phyloP scores from a whole-genome alignment of 2,888 invertebrate species.

The Hyposoter dolosus region DNA sequence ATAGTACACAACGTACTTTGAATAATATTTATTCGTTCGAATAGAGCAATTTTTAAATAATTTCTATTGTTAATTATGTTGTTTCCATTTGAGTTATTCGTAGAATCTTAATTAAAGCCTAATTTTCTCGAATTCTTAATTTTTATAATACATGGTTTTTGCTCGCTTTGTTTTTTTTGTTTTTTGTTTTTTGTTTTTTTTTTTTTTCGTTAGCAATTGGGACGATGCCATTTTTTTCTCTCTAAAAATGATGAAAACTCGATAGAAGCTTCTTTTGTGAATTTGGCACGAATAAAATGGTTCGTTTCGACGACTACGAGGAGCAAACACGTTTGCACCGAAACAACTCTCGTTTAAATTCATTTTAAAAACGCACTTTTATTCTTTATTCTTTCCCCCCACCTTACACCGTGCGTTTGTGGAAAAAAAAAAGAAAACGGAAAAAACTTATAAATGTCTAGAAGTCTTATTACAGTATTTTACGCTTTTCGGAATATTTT shows the following conservation, averaged over 20 bases:
- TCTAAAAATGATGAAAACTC: not conserved
- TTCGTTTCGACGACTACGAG: conserved; percentile 58
- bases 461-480: conserved; percentile 46
- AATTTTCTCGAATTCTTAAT: conserved; percentile 1
- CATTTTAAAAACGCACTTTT: conserved; percentile 58
- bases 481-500: conserved; percentile 34
- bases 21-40: conserved; percentile 14
- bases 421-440: conserved; percentile 47
- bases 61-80: not conserved
- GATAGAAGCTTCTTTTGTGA: not conserved
- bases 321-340: conserved; percentile 63
- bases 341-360: conserved; percentile 43
- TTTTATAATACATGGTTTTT: not conserved
- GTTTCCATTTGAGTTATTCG: not conserved
- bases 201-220: not conserved
- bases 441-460: conserved; percentile 47
- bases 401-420: conserved; percentile 51
- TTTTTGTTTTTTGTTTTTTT: not conserved
- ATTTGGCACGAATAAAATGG: conserved; percentile 20
- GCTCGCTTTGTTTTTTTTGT: not conserved
- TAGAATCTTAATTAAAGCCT: not conserved
- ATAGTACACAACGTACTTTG: not conserved
- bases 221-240: not conserved
- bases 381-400: conserved; percentile 16
- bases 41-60: conserved; percentile 4